Percentiles rank a stretch among this genome's conserved stretches.
These are phyloP conservation scores for Eilema sororculum DNA, from an alignment of 2,888 invertebrate species.

Conservation along the genomic window DNA sequence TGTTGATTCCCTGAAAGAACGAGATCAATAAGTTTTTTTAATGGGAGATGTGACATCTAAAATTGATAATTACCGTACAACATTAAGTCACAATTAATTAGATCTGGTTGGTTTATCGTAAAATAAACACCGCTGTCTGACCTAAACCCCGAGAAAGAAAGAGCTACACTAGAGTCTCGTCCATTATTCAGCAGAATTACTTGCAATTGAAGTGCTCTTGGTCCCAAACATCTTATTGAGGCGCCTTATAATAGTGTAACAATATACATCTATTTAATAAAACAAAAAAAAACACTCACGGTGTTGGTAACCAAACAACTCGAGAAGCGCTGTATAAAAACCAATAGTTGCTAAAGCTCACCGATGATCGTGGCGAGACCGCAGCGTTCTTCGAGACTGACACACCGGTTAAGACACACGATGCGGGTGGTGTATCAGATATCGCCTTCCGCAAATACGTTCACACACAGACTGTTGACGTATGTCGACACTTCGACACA, in stretches of 20 bases:
- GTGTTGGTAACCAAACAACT: background rate
- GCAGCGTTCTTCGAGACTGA: slow-evolving; percentile 14
- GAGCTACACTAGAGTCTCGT: no score
- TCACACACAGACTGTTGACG: slow-evolving; percentile 51
- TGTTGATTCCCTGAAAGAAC: no score
- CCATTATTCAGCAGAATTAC: no score
- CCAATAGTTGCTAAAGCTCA: slow-evolving; percentile 19
- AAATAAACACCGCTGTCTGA: no score
- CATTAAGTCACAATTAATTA: no score
- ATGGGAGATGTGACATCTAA: no score
- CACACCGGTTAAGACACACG: slow-evolving; percentile 13
- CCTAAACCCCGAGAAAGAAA: no score
- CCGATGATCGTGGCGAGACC: slow-evolving; percentile 19
- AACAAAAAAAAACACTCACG: background rate
- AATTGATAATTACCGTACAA: no score
- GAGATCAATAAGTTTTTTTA: no score
- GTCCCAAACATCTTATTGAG: background rate
- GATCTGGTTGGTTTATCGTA: no score
- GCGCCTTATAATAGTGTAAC: background rate
- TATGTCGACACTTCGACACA: slow-evolving; percentile 55
- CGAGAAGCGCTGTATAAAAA: slow-evolving; percentile 5
- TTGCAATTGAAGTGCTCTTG: no score
- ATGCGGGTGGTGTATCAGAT: slow-evolving; percentile 54
- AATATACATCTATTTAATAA: background rate
- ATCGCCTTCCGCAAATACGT: slow-evolving; percentile 70